Evolutionary conservation across 2,888 invertebrate species (phyloP).

Genomic region (Ptychoptera contaminata): DNA sequence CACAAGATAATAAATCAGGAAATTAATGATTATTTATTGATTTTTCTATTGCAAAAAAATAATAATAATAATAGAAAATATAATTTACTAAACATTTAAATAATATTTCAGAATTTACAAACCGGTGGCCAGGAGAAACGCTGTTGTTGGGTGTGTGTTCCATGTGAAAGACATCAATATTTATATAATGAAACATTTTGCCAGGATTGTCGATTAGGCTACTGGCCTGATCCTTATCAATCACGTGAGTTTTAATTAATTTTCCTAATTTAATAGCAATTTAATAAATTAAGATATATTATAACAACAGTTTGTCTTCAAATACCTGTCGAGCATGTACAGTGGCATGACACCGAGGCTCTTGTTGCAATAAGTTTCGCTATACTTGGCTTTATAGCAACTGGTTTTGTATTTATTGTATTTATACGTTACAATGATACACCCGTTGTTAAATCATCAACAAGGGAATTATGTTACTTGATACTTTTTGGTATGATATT

Average conservation of each 20-base stretch:
- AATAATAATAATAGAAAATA: too few relatives aligned
- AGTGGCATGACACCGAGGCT: conserved; percentile 45
- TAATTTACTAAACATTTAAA: too few relatives aligned
- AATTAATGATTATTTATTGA: too few relatives aligned
- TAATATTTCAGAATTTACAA: conserved; percentile 20
- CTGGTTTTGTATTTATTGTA: conserved; percentile 40
- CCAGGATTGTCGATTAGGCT: conserved; percentile 42
- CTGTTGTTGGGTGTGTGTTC: conserved; percentile 64
- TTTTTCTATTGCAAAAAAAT: too few relatives aligned
- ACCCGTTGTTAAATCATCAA: conserved; percentile 59
- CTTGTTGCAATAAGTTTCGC: conserved; percentile 43
- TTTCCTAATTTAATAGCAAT: neutral
- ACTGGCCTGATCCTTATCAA: conserved; percentile 44
- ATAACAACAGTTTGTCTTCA: conserved; percentile 36
- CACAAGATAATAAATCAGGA: too few relatives aligned
- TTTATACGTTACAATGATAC: conserved; percentile 55
- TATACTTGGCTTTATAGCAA: conserved; percentile 43
- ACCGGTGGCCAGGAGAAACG: conserved; percentile 42
- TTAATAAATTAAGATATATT: neutral
- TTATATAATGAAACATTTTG: conserved; percentile 42
- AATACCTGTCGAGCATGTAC: conserved; percentile 43
- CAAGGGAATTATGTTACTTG: conserved; percentile 49
- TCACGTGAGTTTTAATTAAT: conserved; percentile 33
- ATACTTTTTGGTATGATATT: conserved; percentile 45
- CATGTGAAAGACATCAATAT: conserved; percentile 46